These are phyloP conservation scores for Thalassophryne amazonica DNA, from an alignment of 2,797 vertebrate genomes.

Conservation along the genomic window DNA sequence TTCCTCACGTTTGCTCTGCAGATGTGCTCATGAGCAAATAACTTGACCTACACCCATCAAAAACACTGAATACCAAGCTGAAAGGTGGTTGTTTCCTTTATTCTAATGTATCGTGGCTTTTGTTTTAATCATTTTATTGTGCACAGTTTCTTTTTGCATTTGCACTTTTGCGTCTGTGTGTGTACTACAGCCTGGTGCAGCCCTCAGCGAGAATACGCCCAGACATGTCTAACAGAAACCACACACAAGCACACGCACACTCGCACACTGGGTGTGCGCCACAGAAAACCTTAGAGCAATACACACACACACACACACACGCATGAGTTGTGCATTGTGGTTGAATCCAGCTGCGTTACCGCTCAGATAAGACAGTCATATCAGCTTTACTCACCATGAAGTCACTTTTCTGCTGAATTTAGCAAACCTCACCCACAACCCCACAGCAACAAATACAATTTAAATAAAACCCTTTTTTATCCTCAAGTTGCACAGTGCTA, in stretches of 20 bases:
- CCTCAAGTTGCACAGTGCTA: too few species aligned
- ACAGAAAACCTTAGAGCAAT: not conserved
- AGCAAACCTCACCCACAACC: constrained; percentile 12
- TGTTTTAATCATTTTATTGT: too few species aligned
- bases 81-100: too few species aligned
- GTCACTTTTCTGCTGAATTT: not conserved
- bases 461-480: too few species aligned
- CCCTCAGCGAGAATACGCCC: constrained; percentile 46
- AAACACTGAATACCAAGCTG: too few species aligned
- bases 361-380: constrained; percentile 35
- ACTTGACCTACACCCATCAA: too few species aligned
- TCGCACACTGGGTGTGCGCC: too few species aligned
- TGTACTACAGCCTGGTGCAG: constrained; percentile 4
- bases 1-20: too few species aligned
- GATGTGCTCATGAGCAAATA: too few species aligned
- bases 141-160: not conserved
- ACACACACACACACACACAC: constrained; percentile 3
- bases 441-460: too few species aligned
- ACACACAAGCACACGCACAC: not conserved
- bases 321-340: constrained; percentile 8
- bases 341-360: constrained; percentile 43
- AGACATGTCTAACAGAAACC: constrained; percentile 48
- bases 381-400: constrained; percentile 4
- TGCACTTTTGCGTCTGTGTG: not conserved
- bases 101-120: too few species aligned